These are phyloP conservation scores for Metellina segmentata DNA, from an alignment of 2,888 invertebrate genomes.

Conservation along the genomic window DNA sequence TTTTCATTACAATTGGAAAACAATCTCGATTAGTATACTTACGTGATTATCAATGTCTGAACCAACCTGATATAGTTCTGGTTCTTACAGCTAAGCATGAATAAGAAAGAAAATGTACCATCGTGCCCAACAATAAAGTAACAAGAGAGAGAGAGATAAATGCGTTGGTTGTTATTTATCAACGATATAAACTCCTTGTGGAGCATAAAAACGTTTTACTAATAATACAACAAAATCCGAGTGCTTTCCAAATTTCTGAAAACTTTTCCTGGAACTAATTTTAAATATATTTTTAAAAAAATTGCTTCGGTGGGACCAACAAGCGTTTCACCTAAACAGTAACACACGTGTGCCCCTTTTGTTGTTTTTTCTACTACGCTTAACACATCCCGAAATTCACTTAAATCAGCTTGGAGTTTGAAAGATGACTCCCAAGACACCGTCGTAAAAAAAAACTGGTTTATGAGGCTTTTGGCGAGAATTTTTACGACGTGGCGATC, in stretches of 20 bases:
- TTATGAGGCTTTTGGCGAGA: constrained; percentile 28
- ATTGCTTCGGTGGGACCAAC: background rate
- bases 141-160: background rate
- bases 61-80: no score
- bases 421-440: constrained; percentile 28
- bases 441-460: constrained; percentile 30
- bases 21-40: no score
- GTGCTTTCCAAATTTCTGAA: background rate
- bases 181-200: background rate
- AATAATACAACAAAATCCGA: background rate
- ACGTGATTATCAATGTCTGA: no score
- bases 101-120: background rate
- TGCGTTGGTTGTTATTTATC: background rate
- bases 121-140: background rate
- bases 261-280: background rate
- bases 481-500: constrained; percentile 31
- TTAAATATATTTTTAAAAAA: background rate
- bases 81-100: no score
- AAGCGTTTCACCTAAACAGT: background rate
- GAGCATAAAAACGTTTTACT: background rate
- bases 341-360: background rate
- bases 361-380: background rate
- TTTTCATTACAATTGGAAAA: no score
- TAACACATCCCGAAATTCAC: constrained; percentile 9
- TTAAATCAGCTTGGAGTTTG: constrained; percentile 38